Evolutionary conservation across 2,113 vertebrate genomes (phyloP), one percentile per base, ranked within the genome.

Genomic region (Ellobius talpinus): DNA sequence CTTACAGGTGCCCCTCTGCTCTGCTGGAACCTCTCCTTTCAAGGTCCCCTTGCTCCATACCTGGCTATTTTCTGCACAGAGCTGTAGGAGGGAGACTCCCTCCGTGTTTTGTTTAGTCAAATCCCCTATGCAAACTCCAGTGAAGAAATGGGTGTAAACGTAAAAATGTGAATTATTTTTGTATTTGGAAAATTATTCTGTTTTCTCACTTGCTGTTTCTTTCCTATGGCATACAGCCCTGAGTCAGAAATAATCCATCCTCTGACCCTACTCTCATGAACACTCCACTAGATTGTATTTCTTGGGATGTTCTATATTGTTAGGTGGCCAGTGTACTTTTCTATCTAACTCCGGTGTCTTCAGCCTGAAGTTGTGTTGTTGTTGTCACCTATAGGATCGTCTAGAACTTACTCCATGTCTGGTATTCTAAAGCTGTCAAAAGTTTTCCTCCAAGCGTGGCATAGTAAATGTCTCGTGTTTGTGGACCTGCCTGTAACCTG

Each of bases 261-360:
- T 3, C 21, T 29, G 24, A 7, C 8, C 2, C 45, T 70, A 13
- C 0, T 3, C 2, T 23, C 47, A 13, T 23, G 2, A 1, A 11
- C 31, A 45, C 19, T 7, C 29, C 16, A 11, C 55, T 21, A 85
- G 13, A 45, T 45, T 31, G 14, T 65, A 42, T 26, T 45, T n/a
- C 36, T 61, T 26, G 10, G 52, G 47, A 47, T 5, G 2, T 23
- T 50, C 61, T 29, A 36, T n/a, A 17, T 45, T 81, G 7, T 72
- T 73, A 77, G 19, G 14, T 36, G 47, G 36, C 10, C 5, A n/a
- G 21, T 14, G 9, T 0, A 0, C 24, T 39, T 88, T 47, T 24
- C 58, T 50, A 77, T 68, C 47, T 85, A 50, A 13, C 21, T 88
- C 13, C 1, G 39, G 5, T 91, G 45, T 77, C 21, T 39, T 77